Conservation (phyloP, 2,113 vertebrate species). For the Pionites leucogaster region DNA sequence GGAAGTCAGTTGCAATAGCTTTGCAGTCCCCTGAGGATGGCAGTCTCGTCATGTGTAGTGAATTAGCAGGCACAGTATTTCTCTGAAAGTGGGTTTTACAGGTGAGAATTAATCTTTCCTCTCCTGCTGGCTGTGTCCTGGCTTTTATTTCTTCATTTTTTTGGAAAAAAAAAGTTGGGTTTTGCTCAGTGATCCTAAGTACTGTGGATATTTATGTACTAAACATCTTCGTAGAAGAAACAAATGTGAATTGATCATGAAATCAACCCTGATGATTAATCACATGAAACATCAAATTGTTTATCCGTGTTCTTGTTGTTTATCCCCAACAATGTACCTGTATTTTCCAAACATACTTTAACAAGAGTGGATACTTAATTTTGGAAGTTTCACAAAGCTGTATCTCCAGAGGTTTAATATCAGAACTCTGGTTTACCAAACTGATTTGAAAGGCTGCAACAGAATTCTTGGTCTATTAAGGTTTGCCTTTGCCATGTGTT, state of each 20-base stretch:
- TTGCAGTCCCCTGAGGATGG: constrained; percentile 10
- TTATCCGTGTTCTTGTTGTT: neutral
- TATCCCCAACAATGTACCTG: neutral
- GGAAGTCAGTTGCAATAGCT: constrained; percentile 20
- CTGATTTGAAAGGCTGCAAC: neutral
- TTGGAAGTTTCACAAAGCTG: neutral
- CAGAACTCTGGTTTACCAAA: neutral
- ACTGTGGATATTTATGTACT: neutral
- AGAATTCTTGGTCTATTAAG: neutral
- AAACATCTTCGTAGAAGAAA: neutral
- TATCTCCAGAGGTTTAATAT: neutral
- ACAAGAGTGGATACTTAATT: neutral
- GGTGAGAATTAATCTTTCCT: neutral
- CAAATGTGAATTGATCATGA: neutral
- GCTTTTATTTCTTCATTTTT: neutral
- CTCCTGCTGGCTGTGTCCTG: neutral
- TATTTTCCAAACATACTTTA: neutral
- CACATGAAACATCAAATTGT: neutral
- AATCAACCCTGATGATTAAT: neutral
- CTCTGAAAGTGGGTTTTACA: neutral
- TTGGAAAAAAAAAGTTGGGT: neutral
- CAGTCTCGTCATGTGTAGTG: neutral
- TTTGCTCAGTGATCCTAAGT: neutral
- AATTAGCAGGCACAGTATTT: neutral
- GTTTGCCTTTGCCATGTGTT: neutral